Percentiles rank a stretch among this genome's conserved stretches.
These are phyloP conservation scores for Xenus cinereus DNA, from an alignment of 2,113 vertebrate genomes.

Conservation along the genomic window DNA sequence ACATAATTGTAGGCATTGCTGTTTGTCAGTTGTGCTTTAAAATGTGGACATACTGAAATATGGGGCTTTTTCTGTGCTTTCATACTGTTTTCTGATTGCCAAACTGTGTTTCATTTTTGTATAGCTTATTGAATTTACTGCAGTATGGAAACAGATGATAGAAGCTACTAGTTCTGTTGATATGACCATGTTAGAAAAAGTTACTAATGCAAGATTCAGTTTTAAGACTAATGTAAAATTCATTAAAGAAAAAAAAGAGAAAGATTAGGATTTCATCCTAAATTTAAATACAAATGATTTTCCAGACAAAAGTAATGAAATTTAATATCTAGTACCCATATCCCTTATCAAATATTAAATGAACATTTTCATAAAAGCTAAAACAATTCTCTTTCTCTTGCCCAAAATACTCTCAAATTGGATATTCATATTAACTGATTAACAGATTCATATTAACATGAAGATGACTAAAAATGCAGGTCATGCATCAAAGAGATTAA, in stretches of 20 bases:
- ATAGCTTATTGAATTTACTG: background rate
- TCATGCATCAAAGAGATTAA: background rate
- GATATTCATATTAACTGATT: background rate
- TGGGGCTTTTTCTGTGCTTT: background rate
- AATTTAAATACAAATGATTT: slow-evolving; percentile 42
- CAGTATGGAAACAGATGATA: background rate
- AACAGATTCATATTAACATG: background rate
- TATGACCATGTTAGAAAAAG: background rate
- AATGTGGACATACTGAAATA: background rate
- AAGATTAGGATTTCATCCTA: background rate
- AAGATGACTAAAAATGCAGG: background rate
- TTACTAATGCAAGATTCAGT: background rate
- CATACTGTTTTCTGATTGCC: background rate
- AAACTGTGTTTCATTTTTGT: background rate
- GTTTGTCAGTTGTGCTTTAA: background rate
- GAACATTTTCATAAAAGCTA: slow-evolving; percentile 26
- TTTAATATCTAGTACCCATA: background rate
- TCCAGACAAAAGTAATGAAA: slow-evolving; percentile 15
- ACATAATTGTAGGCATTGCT: background rate
- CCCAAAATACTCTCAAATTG: background rate
- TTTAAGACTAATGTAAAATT: background rate
- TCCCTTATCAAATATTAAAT: slow-evolving; percentile 31
- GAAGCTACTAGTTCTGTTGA: background rate
- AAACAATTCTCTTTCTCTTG: background rate
- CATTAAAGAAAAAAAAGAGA: background rate